A percentile compares a stretch with the other conserved stretches of the same genome.
These are phyloP conservation scores for Smithornis capensis DNA, from an alignment of 2,113 vertebrate genomes.

Conservation along the genomic window DNA sequence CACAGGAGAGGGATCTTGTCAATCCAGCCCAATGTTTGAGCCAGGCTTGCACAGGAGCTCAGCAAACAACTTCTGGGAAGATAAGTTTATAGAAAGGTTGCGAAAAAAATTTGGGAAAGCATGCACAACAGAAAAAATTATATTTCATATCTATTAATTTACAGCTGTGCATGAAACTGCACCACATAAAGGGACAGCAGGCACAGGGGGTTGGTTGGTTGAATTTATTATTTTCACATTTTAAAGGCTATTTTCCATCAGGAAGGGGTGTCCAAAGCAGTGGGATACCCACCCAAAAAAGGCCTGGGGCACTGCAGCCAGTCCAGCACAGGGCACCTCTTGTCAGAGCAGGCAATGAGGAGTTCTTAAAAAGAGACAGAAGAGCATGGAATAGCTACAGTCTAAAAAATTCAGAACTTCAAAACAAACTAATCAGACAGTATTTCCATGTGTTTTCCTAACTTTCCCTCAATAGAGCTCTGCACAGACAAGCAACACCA, in stretches of 20 bases:
- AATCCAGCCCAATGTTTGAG: not conserved
- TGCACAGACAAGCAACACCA: not conserved
- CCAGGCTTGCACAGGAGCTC: not conserved
- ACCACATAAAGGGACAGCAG: not conserved
- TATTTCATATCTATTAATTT: not conserved
- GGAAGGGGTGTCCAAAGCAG: accelerated
- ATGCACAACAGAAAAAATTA: accelerated
- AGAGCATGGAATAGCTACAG: accelerated
- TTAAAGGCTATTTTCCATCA: not conserved
- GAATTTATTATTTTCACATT: not conserved
- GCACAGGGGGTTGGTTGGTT: accelerated
- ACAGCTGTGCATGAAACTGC: not conserved
- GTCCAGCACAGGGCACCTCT: not conserved
- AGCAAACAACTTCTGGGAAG: accelerated
- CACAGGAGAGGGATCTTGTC: not conserved
- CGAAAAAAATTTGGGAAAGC: accelerated
- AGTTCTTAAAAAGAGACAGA: accelerated
- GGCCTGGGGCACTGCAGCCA: accelerated
- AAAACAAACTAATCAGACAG: accelerated
- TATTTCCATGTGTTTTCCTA: not conserved
- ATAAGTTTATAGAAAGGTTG: accelerated
- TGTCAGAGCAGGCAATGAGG: not conserved
- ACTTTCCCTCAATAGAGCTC: accelerated
- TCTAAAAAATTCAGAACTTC: accelerated
- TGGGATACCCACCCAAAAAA: not conserved